These are phyloP conservation scores for Syrmaticus mikado DNA, from an alignment of 2,113 vertebrate genomes.

Conservation along the genomic window DNA sequence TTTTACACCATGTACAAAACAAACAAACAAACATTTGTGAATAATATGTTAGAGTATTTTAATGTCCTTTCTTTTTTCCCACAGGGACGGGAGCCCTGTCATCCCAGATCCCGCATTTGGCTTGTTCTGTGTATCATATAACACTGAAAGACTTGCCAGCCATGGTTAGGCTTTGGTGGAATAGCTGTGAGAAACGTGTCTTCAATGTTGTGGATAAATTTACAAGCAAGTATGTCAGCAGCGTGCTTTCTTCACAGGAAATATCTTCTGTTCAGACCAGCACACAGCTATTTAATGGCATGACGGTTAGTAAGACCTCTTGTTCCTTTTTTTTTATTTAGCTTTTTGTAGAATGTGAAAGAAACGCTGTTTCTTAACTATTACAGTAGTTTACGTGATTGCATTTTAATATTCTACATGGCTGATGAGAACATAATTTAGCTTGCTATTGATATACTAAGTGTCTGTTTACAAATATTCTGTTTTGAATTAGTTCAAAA, in stretches of 20 bases:
- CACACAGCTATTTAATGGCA: slow-evolving; percentile 92
- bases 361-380: not conserved
- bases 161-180: slow-evolving; percentile 99
- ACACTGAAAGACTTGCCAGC: slow-evolving; percentile 94
- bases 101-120: slow-evolving; percentile 91
- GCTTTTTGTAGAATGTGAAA: not conserved
- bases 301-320: slow-evolving; percentile 88
- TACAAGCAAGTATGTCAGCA: slow-evolving; percentile 93
- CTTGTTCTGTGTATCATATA: slow-evolving; percentile 93
- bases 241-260: slow-evolving; percentile 92
- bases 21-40: not conserved
- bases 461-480: not conserved
- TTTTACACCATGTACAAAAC: too few relatives aligned
- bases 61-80: not conserved
- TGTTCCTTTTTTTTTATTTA: not conserved
- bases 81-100: slow-evolving; percentile 80
- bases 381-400: not conserved
- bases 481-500: not conserved
- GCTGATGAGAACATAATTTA: not conserved
- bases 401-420: not conserved
- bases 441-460: not conserved
- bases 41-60: not conserved
- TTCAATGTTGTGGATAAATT: slow-evolving; percentile 92
- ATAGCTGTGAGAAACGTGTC: slow-evolving; percentile 94
- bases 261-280: slow-evolving; percentile 93